phyloP scores from a whole-genome alignment of 2,113 vertebrate species.

The Ictalurus punctatus region DNA sequence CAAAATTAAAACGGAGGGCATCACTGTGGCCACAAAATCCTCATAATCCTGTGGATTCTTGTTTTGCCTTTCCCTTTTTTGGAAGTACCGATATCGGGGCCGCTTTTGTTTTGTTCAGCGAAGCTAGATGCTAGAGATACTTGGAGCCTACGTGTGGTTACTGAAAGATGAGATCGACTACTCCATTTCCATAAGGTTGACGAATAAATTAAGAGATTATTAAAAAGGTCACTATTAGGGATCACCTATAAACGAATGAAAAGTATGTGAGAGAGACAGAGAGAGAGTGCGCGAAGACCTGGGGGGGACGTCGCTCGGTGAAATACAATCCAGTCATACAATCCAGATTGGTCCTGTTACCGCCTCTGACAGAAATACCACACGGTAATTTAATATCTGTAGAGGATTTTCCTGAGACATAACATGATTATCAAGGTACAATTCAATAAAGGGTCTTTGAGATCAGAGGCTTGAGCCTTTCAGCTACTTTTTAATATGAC shows the following conservation, averaged over 20 bases:
- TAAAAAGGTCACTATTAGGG: neutral
- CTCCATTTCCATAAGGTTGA: neutral
- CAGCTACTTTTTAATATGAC: constrained; percentile 56
- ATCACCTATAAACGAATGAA: constrained; percentile 3
- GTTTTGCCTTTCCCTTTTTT: neutral
- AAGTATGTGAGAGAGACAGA: neutral
- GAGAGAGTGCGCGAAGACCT: neutral
- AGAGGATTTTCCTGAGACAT: constrained; percentile 55
- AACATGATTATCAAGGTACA: constrained; percentile 53
- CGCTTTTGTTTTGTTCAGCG: neutral
- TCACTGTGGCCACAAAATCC: constrained; percentile 41
- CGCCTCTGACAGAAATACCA: constrained; percentile 59
- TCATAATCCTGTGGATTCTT: constrained; percentile 42
- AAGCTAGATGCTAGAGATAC: neutral
- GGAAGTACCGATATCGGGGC: constrained; percentile 35
- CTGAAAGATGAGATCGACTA: neutral
- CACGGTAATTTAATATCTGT: constrained; percentile 60
- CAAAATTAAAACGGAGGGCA: constrained; percentile 52
- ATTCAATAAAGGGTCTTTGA: constrained; percentile 53
- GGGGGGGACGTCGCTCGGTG: constrained; percentile 36
- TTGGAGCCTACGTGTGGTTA: neutral
- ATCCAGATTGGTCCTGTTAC: constrained; percentile 49
- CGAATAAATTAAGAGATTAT: neutral
- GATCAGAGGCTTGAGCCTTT: constrained; percentile 56
- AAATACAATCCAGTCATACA: constrained; percentile 50